Evolutionary conservation across 2,888 invertebrate genomes (phyloP).

Genomic region (Drosophila niveifrons): DNA sequence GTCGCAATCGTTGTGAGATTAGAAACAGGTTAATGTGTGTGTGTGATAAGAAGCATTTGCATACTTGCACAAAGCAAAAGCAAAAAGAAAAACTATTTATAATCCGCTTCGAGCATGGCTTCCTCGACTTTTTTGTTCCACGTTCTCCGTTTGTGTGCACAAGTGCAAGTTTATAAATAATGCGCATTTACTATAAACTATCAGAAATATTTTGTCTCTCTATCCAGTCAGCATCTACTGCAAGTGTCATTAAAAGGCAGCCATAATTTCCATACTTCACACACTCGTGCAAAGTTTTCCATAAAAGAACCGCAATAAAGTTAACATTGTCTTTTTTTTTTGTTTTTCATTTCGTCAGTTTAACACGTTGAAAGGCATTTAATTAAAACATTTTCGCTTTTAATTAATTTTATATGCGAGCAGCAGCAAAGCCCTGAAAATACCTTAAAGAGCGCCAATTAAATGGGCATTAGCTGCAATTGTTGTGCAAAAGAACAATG

Average conservation of each 20-base stretch:
- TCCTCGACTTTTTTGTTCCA: not conserved
- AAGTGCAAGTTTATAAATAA: slow-evolving; percentile 43
- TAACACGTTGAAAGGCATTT: slow-evolving; percentile 24
- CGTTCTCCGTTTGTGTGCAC: not conserved
- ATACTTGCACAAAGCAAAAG: not conserved
- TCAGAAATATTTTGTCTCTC: not conserved
- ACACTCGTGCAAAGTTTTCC: not conserved
- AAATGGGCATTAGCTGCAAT: slow-evolving; percentile 64
- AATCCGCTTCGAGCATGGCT: not conserved
- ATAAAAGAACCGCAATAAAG: slow-evolving; percentile 1
- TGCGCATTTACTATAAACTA: slow-evolving; percentile 24
- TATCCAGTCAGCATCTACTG: not conserved
- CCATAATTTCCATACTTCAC: slow-evolving; percentile 13
- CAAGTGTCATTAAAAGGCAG: slow-evolving; percentile 10
- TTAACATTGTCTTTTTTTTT: not conserved
- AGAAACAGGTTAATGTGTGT: slow-evolving; percentile 4
- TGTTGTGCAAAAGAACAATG: slow-evolving; percentile 28
- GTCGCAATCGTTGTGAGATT: slow-evolving; percentile 2
- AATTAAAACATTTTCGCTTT: slow-evolving; percentile 47
- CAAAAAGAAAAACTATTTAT: not conserved
- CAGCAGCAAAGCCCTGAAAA: slow-evolving; percentile 27
- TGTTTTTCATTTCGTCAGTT: slow-evolving; percentile 5
- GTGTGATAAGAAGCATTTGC: slow-evolving; percentile 4
- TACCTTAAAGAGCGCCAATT: slow-evolving; percentile 61
- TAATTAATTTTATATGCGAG: slow-evolving; percentile 45